phyloP scores from a whole-genome alignment of 2,113 vertebrate species.

The Antigone vipio region DNA sequence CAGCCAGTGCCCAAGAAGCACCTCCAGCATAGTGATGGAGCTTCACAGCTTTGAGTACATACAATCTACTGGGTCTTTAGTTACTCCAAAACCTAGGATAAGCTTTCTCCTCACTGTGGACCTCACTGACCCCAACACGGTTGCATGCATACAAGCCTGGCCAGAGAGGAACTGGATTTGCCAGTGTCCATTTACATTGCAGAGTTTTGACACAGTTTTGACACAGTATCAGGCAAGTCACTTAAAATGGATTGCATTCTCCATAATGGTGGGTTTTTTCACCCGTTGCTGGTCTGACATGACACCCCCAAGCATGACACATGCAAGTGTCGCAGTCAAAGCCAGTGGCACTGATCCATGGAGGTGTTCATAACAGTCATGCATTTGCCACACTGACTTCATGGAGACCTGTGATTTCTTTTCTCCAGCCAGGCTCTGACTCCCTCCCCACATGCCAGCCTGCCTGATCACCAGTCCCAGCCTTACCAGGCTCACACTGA shows the following conservation, averaged over 20 bases:
- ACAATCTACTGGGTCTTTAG: neutral
- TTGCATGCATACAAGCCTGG: neutral
- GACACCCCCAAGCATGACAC: neutral
- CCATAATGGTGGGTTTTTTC: neutral
- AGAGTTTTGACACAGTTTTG: neutral
- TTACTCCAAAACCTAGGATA: neutral
- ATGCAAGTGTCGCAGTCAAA: neutral
- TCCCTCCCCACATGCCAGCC: neutral
- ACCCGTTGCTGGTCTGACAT: neutral
- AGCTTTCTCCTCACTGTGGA: neutral
- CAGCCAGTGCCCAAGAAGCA: neutral
- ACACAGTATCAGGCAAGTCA: neutral
- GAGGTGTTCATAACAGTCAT: neutral
- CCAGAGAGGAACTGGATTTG: neutral
- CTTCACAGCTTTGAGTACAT: neutral
- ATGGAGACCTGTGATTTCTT: neutral
- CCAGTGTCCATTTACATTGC: rapidly evolving
- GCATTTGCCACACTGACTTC: neutral
- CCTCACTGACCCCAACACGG: neutral
- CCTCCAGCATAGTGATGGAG: neutral
- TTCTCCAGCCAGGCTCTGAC: neutral
- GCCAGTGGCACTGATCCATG: neutral
- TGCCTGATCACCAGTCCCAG: neutral
- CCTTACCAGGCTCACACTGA: neutral
- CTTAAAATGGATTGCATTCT: neutral